Evolutionary conservation across 2,888 invertebrate genomes (phyloP).

Genomic region (Philereme transversata): DNA sequence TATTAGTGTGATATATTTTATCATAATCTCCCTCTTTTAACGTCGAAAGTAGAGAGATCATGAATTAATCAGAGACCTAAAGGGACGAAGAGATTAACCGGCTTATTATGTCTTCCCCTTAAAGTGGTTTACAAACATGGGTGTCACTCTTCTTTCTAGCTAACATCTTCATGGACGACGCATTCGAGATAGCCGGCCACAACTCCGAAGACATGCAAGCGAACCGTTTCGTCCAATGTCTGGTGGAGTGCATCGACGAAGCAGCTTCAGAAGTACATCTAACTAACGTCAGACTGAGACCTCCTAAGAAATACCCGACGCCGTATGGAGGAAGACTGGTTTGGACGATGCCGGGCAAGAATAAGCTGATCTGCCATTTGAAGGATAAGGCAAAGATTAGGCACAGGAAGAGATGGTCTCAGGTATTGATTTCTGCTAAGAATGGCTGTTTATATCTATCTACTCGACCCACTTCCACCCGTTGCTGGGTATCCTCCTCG

Average conservation of each 20-base stretch:
- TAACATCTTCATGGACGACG: conserved; percentile 94
- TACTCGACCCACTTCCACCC: too few species aligned
- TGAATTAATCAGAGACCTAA: too few species aligned
- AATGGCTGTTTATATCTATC: background rate
- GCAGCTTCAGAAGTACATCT: conserved; percentile 89
- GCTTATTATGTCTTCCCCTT: too few species aligned
- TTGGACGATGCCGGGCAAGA: conserved; percentile 93
- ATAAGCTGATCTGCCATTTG: conserved; percentile 92
- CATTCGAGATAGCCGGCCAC: conserved; percentile 86
- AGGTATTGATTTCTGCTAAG: conserved; percentile 72
- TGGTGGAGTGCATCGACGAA: conserved; percentile 89
- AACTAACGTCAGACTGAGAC: conserved; percentile 84
- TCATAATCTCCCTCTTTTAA: too few species aligned
- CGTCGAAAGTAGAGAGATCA: too few species aligned
- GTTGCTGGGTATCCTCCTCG: too few species aligned
- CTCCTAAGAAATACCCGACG: conserved; percentile 90
- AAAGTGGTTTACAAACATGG: too few species aligned
- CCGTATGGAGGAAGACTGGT: conserved; percentile 94
- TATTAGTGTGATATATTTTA: too few species aligned
- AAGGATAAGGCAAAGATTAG: conserved; percentile 95
- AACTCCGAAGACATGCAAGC: conserved; percentile 88
- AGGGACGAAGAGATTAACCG: too few species aligned
- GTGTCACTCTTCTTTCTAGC: conserved; percentile 68
- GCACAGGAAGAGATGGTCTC: conserved; percentile 96
- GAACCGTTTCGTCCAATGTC: conserved; percentile 91